A percentile compares a stretch with the other conserved stretches of the same genome.
phyloP scores from a whole-genome alignment of 2,888 invertebrate genomes.

The Protophormia terraenovae region DNA sequence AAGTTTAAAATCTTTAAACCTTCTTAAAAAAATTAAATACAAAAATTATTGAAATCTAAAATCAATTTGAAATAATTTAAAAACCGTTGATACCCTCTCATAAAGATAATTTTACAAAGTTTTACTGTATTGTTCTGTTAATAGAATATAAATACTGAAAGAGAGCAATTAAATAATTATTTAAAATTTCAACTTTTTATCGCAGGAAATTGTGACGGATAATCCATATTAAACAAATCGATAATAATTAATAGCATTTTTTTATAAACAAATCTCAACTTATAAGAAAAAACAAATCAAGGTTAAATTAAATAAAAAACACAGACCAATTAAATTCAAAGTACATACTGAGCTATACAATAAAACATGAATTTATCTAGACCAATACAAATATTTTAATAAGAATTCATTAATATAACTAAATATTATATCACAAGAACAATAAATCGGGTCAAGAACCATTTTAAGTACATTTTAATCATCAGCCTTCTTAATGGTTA shows the following conservation, averaged over 20 bases:
- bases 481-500: constrained; percentile 23
- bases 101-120: too few relatives aligned
- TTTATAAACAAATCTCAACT: background rate
- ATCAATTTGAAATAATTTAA: too few relatives aligned
- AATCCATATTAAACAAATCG: background rate
- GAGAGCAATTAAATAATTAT: background rate
- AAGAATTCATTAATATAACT: background rate
- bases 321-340: background rate
- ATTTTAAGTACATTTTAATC: constrained; percentile 32
- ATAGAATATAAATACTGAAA: background rate
- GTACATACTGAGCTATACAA: background rate
- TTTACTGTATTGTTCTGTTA: too few relatives aligned
- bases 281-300: background rate
- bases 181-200: too few relatives aligned
- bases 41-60: too few relatives aligned
- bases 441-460: constrained; percentile 32
- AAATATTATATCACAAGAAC: background rate
- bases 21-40: too few relatives aligned
- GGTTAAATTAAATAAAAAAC: background rate
- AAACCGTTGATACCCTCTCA: too few relatives aligned
- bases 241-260: background rate
- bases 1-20: too few relatives aligned
- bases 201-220: background rate
- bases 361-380: background rate
- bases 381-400: background rate